Evolutionary conservation across 1,140 invertebrate genomes (phyloP).

Genomic region (Trichomalopsis sarcophagae): DNA sequence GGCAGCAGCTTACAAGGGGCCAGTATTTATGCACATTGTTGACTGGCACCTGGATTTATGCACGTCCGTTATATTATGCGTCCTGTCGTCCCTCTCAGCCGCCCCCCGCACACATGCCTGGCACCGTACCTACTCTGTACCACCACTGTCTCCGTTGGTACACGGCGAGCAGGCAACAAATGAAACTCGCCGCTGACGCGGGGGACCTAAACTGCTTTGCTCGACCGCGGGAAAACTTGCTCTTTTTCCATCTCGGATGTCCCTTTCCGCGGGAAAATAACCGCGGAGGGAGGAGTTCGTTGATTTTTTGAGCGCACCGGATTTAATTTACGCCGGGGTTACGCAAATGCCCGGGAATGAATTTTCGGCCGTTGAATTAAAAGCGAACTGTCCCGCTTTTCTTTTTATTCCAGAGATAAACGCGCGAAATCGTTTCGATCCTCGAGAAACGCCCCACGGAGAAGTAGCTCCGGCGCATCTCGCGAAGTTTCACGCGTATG

Average conservation of each 20-base stretch:
- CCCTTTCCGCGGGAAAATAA: not conserved
- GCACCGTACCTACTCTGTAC: conserved; percentile 57
- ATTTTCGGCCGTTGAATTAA: not conserved
- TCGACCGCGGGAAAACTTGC: not conserved
- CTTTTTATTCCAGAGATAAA: too few relatives aligned
- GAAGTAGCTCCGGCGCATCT: not conserved
- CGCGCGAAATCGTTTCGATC: too few relatives aligned
- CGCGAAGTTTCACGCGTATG: conserved; percentile 8
- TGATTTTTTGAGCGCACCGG: not conserved
- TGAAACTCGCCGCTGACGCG: conserved; percentile 58
- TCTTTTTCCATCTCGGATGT: not conserved
- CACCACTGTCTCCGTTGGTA: conserved; percentile 41
- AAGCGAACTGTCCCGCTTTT: not conserved
- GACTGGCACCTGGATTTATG: conserved; percentile 74
- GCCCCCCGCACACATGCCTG: conserved; percentile 66
- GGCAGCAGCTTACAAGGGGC: conserved; percentile 62
- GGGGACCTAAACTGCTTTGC: not conserved
- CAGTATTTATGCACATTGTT: conserved; percentile 76
- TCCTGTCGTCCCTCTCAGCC: conserved; percentile 68
- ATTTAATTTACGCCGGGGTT: not conserved
- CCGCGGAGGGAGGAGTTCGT: not conserved
- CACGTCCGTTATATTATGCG: conserved; percentile 74
- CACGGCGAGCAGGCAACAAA: conserved; percentile 66
- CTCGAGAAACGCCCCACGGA: too few relatives aligned
- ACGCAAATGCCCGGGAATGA: not conserved